Evolutionary conservation across 1,140 invertebrate genomes (phyloP), one percentile per base, ranked within the genome.

Genomic region (Phymorhynchus buccinoides): DNA sequence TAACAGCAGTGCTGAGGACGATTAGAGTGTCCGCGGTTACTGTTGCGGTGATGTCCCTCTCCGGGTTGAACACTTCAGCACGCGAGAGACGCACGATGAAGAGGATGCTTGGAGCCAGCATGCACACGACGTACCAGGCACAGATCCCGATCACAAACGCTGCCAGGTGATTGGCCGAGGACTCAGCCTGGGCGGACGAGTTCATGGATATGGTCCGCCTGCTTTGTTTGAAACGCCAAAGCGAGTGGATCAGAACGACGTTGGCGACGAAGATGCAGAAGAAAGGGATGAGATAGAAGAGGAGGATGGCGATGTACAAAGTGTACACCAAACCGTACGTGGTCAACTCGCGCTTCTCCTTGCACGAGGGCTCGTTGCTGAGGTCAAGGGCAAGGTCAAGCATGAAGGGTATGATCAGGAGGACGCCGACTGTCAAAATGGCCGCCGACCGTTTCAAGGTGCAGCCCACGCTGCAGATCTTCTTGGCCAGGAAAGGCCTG

Each of bases 221-320:
- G n/a, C n/a, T n/a, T n/a, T n/a, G n/a, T n/a, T n/a, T n/a, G n/a
- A n/a, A n/a, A n/a, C 81, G 81, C 22, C 66, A 73, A n/a, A 83
- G 81, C 27, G 18, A 27, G 9, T 41, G 37, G 66, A 62, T 66
- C 18, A 83, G 73, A 66, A 41, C 6, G 62, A 44, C 35, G 81
- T 83, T 83, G 81, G 32, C 30, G 81, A 83, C 27, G 62, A 83
- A 32, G 81, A 83, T 42, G n/a, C 62, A 62, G 3, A 41, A 14
- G 62, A 71, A 83, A 83, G 81, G 81, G 37, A 83, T 62, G 16
- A 83, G 39, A 66, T 83, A 83, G 81, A 83, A 66, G 41, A 83
- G 81, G 39, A 83, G 81, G 62, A 83, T 37, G 32, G 81, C 41
- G 39, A 83, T 2, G 66, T 83, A 83, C 0, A 83, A 66, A 7